Evolutionary conservation across 2,888 invertebrate species (phyloP).

Genomic region (Entomobrya multifasciata): DNA sequence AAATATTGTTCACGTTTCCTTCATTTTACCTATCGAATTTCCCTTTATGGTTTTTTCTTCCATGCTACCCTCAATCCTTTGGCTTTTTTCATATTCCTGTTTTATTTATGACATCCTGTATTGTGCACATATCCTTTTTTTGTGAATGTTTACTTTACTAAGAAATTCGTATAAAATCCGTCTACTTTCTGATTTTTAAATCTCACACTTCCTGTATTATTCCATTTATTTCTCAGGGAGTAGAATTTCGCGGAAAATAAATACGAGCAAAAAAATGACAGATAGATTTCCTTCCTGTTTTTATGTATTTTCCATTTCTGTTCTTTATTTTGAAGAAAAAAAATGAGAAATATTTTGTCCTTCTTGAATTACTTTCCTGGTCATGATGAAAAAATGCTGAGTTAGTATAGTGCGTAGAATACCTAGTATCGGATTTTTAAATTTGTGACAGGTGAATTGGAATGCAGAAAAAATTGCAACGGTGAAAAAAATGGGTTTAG

Average conservation of each 20-base stretch:
- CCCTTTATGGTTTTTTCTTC: background rate
- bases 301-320: background rate
- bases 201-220: constrained; percentile 23
- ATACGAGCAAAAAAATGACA: constrained; percentile 48
- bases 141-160: background rate
- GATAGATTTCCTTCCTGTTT: constrained; percentile 47
- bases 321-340: background rate
- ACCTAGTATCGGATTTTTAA: background rate
- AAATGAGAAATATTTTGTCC: background rate
- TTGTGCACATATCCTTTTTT: background rate
- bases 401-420: too few species aligned
- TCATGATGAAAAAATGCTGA: background rate
- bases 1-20: constrained; percentile 5
- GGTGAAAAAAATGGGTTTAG: too few species aligned
- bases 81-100: background rate
- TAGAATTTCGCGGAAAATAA: too few species aligned
- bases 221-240: background rate
- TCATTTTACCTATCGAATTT: background rate
- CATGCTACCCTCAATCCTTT: background rate
- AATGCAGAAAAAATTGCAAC: background rate
- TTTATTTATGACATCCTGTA: constrained; percentile 23
- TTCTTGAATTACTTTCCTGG: background rate
- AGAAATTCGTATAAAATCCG: background rate
- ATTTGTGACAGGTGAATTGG: background rate
- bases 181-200: constrained; percentile 17